Conservation (phyloP, 2,888 invertebrate genomes). For the Syritta pipiens region DNA sequence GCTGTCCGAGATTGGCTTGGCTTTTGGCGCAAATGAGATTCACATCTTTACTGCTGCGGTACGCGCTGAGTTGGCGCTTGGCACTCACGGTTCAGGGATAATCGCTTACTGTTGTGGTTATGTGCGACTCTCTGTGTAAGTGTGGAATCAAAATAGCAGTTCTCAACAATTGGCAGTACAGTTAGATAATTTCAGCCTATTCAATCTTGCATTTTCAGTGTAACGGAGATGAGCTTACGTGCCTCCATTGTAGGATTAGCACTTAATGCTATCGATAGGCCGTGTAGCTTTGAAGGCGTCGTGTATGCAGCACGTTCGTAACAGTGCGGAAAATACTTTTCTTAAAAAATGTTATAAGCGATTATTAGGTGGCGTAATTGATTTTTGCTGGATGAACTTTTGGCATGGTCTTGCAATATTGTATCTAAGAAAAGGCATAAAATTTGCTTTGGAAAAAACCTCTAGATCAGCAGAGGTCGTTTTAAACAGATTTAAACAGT, state of each 20-base stretch:
- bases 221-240: slow-evolving; percentile 65
- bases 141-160: slow-evolving; percentile 60
- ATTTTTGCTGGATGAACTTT: neutral
- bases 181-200: slow-evolving; percentile 64
- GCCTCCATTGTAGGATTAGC: slow-evolving; percentile 46
- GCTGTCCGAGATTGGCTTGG: neutral
- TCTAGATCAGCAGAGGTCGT: too few species aligned
- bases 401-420: too few species aligned
- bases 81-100: slow-evolving; percentile 51
- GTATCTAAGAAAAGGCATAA: too few species aligned
- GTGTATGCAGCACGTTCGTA: neutral
- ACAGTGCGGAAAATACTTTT: slow-evolving; percentile 1
- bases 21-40: slow-evolving; percentile 59
- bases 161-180: slow-evolving; percentile 62
- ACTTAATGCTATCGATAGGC: slow-evolving; percentile 44
- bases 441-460: too few species aligned
- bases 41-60: slow-evolving; percentile 62
- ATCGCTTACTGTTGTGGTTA: slow-evolving; percentile 66
- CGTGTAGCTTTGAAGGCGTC: neutral
- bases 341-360: slow-evolving; percentile 1
- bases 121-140: slow-evolving; percentile 17
- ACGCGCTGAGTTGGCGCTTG: slow-evolving; percentile 19
- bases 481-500: too few species aligned
- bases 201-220: slow-evolving; percentile 50
- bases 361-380: slow-evolving; percentile 1